These are phyloP conservation scores for Euclidia mi DNA, from an alignment of 2,888 invertebrate genomes.

Conservation along the genomic window DNA sequence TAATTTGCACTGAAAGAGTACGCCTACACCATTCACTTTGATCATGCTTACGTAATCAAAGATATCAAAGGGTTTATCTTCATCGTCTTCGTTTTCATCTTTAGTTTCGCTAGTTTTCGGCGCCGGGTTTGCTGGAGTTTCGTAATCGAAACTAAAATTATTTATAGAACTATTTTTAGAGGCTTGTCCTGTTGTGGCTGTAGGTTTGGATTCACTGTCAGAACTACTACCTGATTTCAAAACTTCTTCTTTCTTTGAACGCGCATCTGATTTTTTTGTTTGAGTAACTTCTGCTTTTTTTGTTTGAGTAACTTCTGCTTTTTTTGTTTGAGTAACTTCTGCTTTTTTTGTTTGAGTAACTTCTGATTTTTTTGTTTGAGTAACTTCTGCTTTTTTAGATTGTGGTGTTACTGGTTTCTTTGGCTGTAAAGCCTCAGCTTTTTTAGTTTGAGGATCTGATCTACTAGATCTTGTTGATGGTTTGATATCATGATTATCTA, in stretches of 20 bases:
- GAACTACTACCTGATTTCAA: slow-evolving; percentile 12
- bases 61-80: slow-evolving; percentile 74
- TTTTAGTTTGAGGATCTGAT: slow-evolving; percentile 10
- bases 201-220: slow-evolving; percentile 16
- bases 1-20: slow-evolving; percentile 83
- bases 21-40: slow-evolving; percentile 84
- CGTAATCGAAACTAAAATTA: slow-evolving; percentile 45
- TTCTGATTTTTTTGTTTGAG: slow-evolving; percentile 9
- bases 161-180: slow-evolving; percentile 19
- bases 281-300: neutral
- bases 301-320: neutral
- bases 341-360: neutral
- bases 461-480: slow-evolving; percentile 24
- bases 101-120: slow-evolving; percentile 39
- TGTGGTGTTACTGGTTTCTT: neutral
- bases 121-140: slow-evolving; percentile 11
- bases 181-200: slow-evolving; percentile 23
- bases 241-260: neutral
- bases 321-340: neutral
- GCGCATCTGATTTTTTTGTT: slow-evolving; percentile 7
- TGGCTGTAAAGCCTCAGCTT: slow-evolving; percentile 13
- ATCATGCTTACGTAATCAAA: slow-evolving; percentile 84
- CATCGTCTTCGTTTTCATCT: slow-evolving; percentile 44
- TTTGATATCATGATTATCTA: slow-evolving; percentile 53
- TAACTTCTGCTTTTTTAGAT: neutral